A percentile compares a stretch with the other conserved stretches of the same genome.
phyloP scores from a whole-genome alignment of 2,797 vertebrate species.

The Helostoma temminkii region DNA sequence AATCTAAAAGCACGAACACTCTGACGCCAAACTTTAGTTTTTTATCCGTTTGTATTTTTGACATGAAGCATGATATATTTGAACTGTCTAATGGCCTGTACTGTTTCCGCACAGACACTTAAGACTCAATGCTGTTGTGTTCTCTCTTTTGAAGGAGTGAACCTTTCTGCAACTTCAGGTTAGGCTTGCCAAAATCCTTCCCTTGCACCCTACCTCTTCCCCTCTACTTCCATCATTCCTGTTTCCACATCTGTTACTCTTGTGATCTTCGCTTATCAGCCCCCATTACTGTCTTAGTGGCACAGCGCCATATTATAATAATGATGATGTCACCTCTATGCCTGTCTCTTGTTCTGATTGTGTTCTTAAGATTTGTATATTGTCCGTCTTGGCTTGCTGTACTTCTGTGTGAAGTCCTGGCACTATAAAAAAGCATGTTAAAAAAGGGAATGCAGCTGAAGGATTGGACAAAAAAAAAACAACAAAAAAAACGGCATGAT shows the following conservation, averaged over 20 bases:
- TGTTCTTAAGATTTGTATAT: slow-evolving; percentile 67
- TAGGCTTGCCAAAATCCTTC: slow-evolving; percentile 51
- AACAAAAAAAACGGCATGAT: slow-evolving; percentile 35
- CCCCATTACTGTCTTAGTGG: slow-evolving; percentile 39
- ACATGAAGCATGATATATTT: slow-evolving; percentile 72
- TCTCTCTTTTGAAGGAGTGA: slow-evolving; percentile 59
- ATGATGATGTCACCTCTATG: slow-evolving; percentile 65
- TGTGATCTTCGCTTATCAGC: slow-evolving; percentile 13
- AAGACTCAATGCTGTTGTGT: slow-evolving; percentile 78
- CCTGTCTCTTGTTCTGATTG: slow-evolving; percentile 68
- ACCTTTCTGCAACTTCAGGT: slow-evolving; percentile 84
- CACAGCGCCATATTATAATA: slow-evolving; percentile 34
- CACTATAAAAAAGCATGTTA: slow-evolving; percentile 71
- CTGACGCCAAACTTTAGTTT: slow-evolving; percentile 18
- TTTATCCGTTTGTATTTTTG: slow-evolving; percentile 37
- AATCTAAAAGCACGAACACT: slow-evolving; percentile 34
- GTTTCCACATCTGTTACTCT: slow-evolving; percentile 27
- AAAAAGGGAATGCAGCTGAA: slow-evolving; percentile 47
- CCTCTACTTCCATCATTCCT: slow-evolving; percentile 54
- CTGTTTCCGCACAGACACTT: slow-evolving; percentile 83
- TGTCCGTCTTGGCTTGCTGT: slow-evolving; percentile 76
- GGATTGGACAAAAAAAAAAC: slow-evolving; percentile 21
- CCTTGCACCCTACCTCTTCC: slow-evolving; percentile 35
- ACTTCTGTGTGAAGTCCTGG: slow-evolving; percentile 71
- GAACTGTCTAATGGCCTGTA: slow-evolving; percentile 76